A percentile compares a stretch with the other conserved stretches of the same genome.
phyloP scores from a whole-genome alignment of 2,888 invertebrate genomes.

The Zygogramma bicolorata region DNA sequence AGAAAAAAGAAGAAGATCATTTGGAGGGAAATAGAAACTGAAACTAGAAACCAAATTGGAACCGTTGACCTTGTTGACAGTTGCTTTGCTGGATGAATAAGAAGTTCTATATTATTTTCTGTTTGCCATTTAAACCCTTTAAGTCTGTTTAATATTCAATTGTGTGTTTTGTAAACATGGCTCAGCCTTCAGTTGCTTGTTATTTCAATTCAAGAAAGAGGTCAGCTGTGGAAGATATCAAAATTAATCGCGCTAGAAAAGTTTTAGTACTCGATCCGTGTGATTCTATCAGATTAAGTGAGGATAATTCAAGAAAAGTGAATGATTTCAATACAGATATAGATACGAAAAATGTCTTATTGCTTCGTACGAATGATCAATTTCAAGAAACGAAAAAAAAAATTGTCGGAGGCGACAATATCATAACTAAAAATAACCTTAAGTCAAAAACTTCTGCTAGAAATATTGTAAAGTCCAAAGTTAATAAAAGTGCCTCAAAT shows the following conservation, averaged over 20 bases:
- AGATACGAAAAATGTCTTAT: conserved; percentile 26
- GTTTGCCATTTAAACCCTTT: conserved; percentile 53
- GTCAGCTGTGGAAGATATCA: conserved; percentile 76
- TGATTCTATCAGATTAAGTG: conserved; percentile 25
- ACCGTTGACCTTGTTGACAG: no score
- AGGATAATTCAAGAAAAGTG: conserved; percentile 36
- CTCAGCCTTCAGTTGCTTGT: conserved; percentile 81
- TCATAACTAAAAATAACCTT: conserved; percentile 33
- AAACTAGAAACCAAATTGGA: no score
- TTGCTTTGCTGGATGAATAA: not conserved
- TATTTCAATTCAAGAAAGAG: conserved; percentile 85
- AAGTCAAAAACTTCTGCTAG: conserved; percentile 22
- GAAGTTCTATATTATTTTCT: conserved; percentile 8
- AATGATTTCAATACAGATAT: conserved; percentile 9
- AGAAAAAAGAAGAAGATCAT: no score
- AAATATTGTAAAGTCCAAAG: conserved; percentile 46
- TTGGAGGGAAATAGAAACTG: conserved; percentile 32
- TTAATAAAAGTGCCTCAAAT: conserved; percentile 44
- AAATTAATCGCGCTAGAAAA: conserved; percentile 68
- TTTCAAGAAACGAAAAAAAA: conserved; percentile 48
- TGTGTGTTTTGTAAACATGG: conserved; percentile 69
- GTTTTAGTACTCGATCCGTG: conserved; percentile 63
- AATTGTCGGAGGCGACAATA: conserved; percentile 40
- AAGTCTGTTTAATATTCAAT: conserved; percentile 53
- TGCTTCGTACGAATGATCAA: conserved; percentile 33